Base-by-base conservation (phyloP, 2,113 vertebrate species). In the Seriola quinqueradiata region DNA sequence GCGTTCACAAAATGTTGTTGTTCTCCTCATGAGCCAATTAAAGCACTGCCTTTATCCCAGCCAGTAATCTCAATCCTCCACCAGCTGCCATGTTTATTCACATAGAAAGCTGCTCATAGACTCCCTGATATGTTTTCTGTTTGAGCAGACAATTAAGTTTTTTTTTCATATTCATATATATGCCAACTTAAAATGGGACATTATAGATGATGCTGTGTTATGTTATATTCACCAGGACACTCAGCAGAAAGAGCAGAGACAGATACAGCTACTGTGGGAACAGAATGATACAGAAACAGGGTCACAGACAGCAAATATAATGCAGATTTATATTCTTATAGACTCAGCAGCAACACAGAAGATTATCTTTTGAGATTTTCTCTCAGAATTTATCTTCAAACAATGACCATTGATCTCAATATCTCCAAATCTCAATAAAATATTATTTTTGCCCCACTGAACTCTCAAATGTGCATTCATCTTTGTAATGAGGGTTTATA, bases 11-110 rank as follows among this genome's bases (percentile, higher is more conserved):
- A 70, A 58, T 66, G 76, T 79, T 83, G 66, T 76, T 86, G 64
- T 73, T 82, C 55, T 78, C 46, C 36, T 70, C 16, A 38, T 21
- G 77, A 87, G 74, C 79, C 82, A 90, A 78, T 73, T 84, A 90
- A 89, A 89, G 82, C 34, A 21, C 38, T 55, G 46, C 34, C 77
- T 84, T 70, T 50, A 19, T 80, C 50, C 66, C 63, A 57, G 70
- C 46, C 67, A n/a, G 48, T 71, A 70, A 76, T 81, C 59, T 60
- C 77, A 75, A 59, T 36, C 17, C 40, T 64, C 66, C 81, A 70
- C 67, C 74, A 79, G 61, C 38, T 75, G 50, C 58, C 2, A 1
- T 48, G 61, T 81, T 68, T 73, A 50, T 42, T 82, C 63, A 60
- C 42, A 65, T 3, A 54, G 25, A 70, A 72, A 67, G 73, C 12